Conservation (phyloP, 2,113 vertebrate genomes). For the Cebus imitator region DNA sequence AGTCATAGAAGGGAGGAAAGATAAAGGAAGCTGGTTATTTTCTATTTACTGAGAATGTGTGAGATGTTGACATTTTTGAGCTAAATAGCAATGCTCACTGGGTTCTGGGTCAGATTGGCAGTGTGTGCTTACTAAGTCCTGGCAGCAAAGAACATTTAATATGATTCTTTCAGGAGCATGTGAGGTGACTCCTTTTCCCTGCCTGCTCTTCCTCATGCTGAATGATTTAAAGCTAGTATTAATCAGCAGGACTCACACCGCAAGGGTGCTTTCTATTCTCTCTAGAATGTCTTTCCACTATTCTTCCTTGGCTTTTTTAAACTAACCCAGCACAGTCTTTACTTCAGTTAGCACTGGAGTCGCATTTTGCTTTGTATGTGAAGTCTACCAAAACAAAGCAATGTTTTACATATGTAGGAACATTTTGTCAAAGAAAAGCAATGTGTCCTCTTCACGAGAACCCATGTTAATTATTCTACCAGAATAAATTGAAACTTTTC, state of each 20-base stretch:
- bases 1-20: neutral
- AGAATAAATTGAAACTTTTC: neutral
- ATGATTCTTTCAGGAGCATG: neutral
- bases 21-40: neutral
- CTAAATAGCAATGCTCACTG: neutral
- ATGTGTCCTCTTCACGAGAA: neutral
- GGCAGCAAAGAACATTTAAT: neutral
- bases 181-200: neutral
- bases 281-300: neutral
- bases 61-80: neutral
- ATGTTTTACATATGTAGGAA: neutral
- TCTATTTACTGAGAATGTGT: neutral
- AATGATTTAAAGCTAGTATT: neutral
- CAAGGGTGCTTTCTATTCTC: neutral
- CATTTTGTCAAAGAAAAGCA: neutral
- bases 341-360: neutral
- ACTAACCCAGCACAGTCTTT: neutral
- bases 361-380: neutral
- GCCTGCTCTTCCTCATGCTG: neutral
- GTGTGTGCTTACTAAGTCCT: neutral
- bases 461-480: neutral
- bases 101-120: neutral
- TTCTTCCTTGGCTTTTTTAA: neutral
- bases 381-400: neutral
- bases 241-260: neutral